These are phyloP conservation scores for Otolemur garnettii DNA, from an alignment of 2,113 vertebrate genomes.

Conservation along the genomic window DNA sequence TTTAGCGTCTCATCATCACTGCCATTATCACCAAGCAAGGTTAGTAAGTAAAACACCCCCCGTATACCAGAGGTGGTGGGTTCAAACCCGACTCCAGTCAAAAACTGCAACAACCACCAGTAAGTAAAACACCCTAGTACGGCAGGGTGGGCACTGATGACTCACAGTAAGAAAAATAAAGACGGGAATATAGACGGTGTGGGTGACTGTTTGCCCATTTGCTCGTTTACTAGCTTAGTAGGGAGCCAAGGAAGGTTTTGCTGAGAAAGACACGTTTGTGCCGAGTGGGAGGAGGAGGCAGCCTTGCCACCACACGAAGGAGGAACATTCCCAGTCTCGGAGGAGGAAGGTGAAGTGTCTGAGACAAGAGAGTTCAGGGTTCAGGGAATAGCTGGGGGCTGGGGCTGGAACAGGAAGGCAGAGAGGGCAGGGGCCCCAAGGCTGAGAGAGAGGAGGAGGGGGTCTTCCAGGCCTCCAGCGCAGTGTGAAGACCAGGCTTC, in stretches of 20 bases:
- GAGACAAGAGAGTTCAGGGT: not conserved
- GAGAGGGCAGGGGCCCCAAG: not conserved
- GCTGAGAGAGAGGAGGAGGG: too few species aligned
- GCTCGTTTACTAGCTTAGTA: not conserved
- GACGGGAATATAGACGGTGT: accelerated
- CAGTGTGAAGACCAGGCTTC: accelerated
- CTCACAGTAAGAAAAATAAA: not conserved
- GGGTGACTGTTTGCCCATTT: not conserved
- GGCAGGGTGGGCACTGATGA: too few species aligned
- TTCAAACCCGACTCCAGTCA: too few species aligned
- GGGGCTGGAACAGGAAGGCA: accelerated
- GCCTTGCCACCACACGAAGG: not conserved
- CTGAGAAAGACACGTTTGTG: not conserved
- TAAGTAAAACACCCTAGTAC: too few species aligned
- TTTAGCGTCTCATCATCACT: not conserved
- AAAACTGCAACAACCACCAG: too few species aligned
- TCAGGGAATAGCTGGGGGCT: not conserved
- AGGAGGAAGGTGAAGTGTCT: not conserved
- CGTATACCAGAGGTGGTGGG: too few species aligned
- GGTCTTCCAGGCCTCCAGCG: too few species aligned
- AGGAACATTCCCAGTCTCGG: accelerated
- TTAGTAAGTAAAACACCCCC: too few species aligned
- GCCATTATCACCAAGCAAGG: not conserved
- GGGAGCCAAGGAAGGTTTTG: not conserved
- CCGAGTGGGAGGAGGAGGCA: not conserved